Percentiles rank a stretch among this genome's conserved stretches.
These are phyloP conservation scores for Apoda limacodes DNA, from an alignment of 2,888 invertebrate species.

Conservation along the genomic window DNA sequence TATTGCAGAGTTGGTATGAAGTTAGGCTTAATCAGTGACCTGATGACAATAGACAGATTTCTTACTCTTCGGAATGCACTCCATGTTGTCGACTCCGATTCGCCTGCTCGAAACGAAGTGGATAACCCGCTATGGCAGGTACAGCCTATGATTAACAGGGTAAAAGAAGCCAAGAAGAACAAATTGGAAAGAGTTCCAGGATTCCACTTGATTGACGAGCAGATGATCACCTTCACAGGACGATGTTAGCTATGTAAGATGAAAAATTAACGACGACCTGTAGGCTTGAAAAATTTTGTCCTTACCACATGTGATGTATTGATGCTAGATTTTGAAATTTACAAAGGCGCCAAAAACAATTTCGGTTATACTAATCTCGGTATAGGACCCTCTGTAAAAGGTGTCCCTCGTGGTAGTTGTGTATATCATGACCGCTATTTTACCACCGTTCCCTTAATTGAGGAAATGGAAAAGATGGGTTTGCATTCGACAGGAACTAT, in stretches of 20 bases:
- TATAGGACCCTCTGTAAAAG: conserved; percentile 19
- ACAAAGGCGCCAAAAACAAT: conserved; percentile 14
- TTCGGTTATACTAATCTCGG: conserved; percentile 17
- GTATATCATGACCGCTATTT: conserved; percentile 22
- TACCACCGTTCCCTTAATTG: conserved; percentile 19
- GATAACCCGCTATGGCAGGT: conserved; percentile 14
- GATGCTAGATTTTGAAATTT: conserved; percentile 21
- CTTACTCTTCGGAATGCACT: conserved; percentile 7
- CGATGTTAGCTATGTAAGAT: conserved; percentile 14
- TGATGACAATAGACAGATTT: conserved; percentile 9
- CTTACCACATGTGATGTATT: conserved; percentile 17
- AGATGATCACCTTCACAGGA: conserved; percentile 17
- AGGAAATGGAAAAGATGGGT: conserved; percentile 19
- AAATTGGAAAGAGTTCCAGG: conserved; percentile 15
- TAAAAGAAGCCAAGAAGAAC: conserved; percentile 14
- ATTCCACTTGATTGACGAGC: conserved; percentile 17
- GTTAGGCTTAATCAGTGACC: conserved; percentile 5
- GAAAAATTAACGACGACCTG: conserved; percentile 15
- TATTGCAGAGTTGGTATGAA: conserved; percentile 12
- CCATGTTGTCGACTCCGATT: conserved; percentile 11
- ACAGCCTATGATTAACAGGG: conserved; percentile 18
- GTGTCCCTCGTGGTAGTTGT: conserved; percentile 21
- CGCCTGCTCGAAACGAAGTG: conserved; percentile 3
- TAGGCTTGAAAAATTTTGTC: conserved; percentile 19
- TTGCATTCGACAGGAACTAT: too few species aligned